A percentile compares a stretch with the other conserved stretches of the same genome.
These are phyloP conservation scores for Epinotia demarniana DNA, from an alignment of 2,888 invertebrate species.

Conservation along the genomic window DNA sequence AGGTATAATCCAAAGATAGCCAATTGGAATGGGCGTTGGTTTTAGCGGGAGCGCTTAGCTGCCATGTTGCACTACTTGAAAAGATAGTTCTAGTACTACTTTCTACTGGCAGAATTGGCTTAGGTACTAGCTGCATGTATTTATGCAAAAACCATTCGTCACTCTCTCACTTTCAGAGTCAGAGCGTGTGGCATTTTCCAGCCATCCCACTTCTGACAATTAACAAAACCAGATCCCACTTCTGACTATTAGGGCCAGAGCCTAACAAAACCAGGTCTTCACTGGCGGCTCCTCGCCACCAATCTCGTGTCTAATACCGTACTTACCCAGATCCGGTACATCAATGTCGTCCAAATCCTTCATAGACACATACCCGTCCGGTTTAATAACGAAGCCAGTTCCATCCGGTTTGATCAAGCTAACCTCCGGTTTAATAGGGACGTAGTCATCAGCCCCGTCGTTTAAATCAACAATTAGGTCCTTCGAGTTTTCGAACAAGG, in stretches of 20 bases:
- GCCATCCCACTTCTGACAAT: not conserved
- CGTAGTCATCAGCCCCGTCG: conserved; percentile 77
- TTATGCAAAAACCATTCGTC: too few relatives aligned
- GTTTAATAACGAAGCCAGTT: conserved; percentile 51
- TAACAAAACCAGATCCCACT: conserved; percentile 83
- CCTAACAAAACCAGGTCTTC: conserved; percentile 81
- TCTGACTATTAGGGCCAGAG: not conserved
- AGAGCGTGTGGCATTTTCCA: too few relatives aligned
- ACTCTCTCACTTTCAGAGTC: too few relatives aligned
- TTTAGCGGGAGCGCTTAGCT: too few relatives aligned
- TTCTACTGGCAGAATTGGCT: too few relatives aligned
- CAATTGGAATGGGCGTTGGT: too few relatives aligned
- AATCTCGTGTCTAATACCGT: conserved; percentile 77
- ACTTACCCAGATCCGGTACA: conserved; percentile 73
- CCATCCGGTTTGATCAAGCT: conserved; percentile 55
- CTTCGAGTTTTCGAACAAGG: conserved; percentile 68
- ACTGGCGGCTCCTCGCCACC: conserved; percentile 67
- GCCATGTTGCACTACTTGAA: too few relatives aligned
- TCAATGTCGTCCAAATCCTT: conserved; percentile 71
- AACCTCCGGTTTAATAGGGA: conserved; percentile 57
- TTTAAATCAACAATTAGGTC: conserved; percentile 71
- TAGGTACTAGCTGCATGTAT: too few relatives aligned
- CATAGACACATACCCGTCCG: conserved; percentile 55
- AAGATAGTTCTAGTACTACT: too few relatives aligned
- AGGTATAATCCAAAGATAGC: too few relatives aligned